Evolutionary conservation across 1,140 invertebrate genomes (phyloP).

Genomic region (Nephotettix cincticeps): DNA sequence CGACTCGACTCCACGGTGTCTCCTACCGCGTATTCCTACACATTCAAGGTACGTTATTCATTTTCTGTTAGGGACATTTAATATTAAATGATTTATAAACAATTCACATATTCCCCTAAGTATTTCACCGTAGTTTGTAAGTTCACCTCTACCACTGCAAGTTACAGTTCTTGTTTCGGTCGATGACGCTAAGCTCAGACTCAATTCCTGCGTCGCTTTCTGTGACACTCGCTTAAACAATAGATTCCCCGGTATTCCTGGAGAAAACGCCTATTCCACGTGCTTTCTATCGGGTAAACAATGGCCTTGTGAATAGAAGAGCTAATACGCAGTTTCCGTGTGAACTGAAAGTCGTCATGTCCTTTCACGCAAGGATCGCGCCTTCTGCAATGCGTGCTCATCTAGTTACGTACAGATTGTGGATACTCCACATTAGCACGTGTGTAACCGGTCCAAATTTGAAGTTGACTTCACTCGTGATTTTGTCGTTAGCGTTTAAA

Average conservation of each 20-base stretch:
- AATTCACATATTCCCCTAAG: neutral
- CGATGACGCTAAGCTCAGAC: too few species aligned
- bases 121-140: neutral
- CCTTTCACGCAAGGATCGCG: slow-evolving; percentile 3
- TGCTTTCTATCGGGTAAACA: neutral
- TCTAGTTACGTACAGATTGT: too few species aligned
- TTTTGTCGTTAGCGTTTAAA: too few species aligned
- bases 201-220: too few species aligned
- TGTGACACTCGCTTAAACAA: neutral
- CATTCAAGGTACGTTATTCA: neutral
- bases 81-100: neutral
- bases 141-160: too few species aligned
- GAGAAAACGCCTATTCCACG: neutral
- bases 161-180: too few species aligned
- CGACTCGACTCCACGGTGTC: neutral
- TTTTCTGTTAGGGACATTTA: neutral
- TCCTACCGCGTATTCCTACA: neutral
- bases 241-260: neutral
- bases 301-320: neutral
- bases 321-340: neutral
- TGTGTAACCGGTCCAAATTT: too few species aligned
- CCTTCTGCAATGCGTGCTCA: too few species aligned
- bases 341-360: neutral
- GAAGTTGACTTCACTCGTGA: too few species aligned
- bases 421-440: too few species aligned